Evolutionary conservation across 1,140 invertebrate genomes (phyloP).

Genomic region (Pararge aegeria): DNA sequence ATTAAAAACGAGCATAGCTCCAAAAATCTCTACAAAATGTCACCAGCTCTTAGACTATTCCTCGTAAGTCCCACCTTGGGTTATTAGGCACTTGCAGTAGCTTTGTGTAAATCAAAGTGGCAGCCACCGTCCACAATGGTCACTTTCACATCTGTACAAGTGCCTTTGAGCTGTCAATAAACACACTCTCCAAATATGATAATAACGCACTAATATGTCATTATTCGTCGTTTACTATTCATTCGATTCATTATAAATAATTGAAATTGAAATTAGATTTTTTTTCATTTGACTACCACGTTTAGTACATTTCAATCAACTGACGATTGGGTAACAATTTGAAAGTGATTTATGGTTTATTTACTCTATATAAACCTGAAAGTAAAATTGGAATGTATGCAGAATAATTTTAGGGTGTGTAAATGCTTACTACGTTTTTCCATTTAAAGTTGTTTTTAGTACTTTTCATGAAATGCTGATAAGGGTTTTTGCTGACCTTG

Average conservation of each 20-base stretch:
- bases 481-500: no score
- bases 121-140: constrained; percentile 41
- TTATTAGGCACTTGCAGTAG: constrained; percentile 51
- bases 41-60: no score
- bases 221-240: constrained; percentile 16
- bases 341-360: not conserved
- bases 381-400: no score
- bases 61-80: constrained; percentile 39
- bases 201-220: constrained; percentile 21
- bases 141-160: constrained; percentile 48
- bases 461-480: no score
- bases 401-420: no score
- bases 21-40: no score
- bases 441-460: no score
- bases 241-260: constrained; percentile 13
- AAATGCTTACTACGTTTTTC: no score
- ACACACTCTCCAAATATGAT: constrained; percentile 24
- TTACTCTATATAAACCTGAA: not conserved
- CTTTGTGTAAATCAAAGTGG: constrained; percentile 44
- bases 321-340: not conserved
- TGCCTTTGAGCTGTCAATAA: constrained; percentile 37
- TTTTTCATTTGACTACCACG: not conserved
- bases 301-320: not conserved
- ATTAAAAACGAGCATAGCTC: no score
- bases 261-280: constrained; percentile 11